phyloP scores from a whole-genome alignment of 2,113 vertebrate species.

The Delphinus delphis region DNA sequence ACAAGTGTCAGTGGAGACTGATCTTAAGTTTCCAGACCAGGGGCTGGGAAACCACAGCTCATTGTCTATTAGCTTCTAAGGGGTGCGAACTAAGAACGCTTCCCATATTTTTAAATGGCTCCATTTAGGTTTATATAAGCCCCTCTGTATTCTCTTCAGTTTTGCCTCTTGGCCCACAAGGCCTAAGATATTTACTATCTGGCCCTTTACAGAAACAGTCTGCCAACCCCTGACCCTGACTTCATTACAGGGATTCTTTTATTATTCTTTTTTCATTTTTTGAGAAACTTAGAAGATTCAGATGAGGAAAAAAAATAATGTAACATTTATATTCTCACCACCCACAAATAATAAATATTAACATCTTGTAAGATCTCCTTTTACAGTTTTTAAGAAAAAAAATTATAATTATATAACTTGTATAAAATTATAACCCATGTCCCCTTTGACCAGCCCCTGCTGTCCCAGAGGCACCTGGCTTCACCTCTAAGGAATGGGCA shows the following conservation, averaged over 20 bases:
- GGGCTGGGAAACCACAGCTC: background rate
- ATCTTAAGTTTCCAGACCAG: background rate
- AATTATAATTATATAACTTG: background rate
- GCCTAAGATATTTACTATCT: background rate
- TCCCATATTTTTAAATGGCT: background rate
- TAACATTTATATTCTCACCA: background rate
- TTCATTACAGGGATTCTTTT: background rate
- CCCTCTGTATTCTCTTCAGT: background rate
- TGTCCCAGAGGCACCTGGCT: background rate
- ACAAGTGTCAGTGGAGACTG: background rate
- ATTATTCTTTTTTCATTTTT: background rate
- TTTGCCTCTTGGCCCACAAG: background rate
- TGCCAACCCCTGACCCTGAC: background rate
- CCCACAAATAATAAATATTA: slow-evolving; percentile 12
- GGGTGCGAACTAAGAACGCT: background rate
- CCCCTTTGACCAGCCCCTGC: background rate
- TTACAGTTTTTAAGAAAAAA: background rate
- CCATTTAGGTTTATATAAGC: background rate
- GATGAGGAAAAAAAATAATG: background rate
- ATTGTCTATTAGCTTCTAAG: background rate
- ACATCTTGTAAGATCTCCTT: background rate
- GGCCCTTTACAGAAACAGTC: background rate
- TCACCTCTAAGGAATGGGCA: background rate
- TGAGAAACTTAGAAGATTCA: background rate
- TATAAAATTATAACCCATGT: background rate